Conservation (phyloP, 2,113 vertebrate species). For the Mormyrus lacerda region DNA sequence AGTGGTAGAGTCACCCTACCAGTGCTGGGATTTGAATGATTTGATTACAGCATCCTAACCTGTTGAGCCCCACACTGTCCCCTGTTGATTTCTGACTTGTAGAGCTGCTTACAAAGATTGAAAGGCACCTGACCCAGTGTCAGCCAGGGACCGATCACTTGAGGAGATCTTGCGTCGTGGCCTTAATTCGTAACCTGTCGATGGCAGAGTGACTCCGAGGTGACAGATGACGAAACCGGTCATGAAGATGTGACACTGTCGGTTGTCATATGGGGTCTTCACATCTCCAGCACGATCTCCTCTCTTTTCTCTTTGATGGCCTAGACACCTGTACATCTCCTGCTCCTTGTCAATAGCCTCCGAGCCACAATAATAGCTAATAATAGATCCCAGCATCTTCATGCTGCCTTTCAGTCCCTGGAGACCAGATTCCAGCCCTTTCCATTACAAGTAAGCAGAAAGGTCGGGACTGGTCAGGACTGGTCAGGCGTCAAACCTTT, state of each 20-base stretch:
- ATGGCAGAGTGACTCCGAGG: not conserved
- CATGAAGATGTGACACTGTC: not conserved
- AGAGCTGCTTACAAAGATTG: not conserved
- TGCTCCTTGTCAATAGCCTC: not conserved
- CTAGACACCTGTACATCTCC: not conserved
- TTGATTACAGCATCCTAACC: not conserved
- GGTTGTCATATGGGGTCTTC: not conserved
- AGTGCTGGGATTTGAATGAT: not conserved
- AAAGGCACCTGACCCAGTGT: not conserved
- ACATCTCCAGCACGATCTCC: not conserved
- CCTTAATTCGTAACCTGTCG: not conserved
- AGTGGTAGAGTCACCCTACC: not conserved
- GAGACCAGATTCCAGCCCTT: not conserved
- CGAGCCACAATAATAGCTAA: not conserved
- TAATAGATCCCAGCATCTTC: not conserved
- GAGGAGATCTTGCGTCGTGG: not conserved
- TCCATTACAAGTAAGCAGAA: not conserved
- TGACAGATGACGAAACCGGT: not conserved
- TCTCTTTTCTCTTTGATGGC: not conserved
- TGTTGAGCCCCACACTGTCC: not conserved
- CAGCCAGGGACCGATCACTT: not conserved
- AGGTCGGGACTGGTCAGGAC: not conserved
- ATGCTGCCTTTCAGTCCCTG: not conserved
- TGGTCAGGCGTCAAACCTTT: not conserved
- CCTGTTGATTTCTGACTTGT: not conserved